Base-by-base conservation (phyloP, 1,140 invertebrate species). In the Cyclina sinensis region DNA sequence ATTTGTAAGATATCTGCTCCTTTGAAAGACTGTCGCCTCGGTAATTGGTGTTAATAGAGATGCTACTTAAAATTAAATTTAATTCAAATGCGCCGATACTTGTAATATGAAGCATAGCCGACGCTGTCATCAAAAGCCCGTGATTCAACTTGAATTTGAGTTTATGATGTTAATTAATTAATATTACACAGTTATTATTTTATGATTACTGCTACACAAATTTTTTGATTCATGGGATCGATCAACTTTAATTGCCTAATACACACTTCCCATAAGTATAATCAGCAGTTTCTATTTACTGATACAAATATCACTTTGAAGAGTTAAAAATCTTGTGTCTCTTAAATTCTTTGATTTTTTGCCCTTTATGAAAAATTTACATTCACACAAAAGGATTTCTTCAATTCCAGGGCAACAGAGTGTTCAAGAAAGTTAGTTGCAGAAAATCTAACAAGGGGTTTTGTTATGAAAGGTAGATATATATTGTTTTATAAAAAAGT, bases 391-490 rank as follows among this genome's bases (percentile, higher is more conserved):
- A 18, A 12, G 7, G 51, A 54, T 12, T 54, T 43, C 43, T n/a
- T 43, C 18, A 12, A 21, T 73, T 73, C 30, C 73, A 76, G 73
- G 39, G 39, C 27, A 76, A 48, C 43, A 48, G 73, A 48, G 11
- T 46, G n/a, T 76, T 48, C n/a, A 21, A 30, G 27, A 46, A 46
- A 30, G 43, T 76, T 1, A 76, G 73, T 43, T 24, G 73, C 39
- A 46, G 24, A 27, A 76, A 76, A 27, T 76, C 73, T 48, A 76
- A 76, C 24, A 46, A 48, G 7, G 43, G 12, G 9, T 76, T 48
- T 35, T 46, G 39, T 51, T 76, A 76, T 76, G 73, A 76, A 51
- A 76, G 73, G 73, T 76, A 39, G n/a, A 35, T 21, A 54, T 65
- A 11, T 65, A 4, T 35, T 65, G 24, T n/a, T n/a, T n/a, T n/a